These are phyloP conservation scores for Gasterosteus aculeatus DNA, from an alignment of 2,113 vertebrate species.

Conservation along the genomic window DNA sequence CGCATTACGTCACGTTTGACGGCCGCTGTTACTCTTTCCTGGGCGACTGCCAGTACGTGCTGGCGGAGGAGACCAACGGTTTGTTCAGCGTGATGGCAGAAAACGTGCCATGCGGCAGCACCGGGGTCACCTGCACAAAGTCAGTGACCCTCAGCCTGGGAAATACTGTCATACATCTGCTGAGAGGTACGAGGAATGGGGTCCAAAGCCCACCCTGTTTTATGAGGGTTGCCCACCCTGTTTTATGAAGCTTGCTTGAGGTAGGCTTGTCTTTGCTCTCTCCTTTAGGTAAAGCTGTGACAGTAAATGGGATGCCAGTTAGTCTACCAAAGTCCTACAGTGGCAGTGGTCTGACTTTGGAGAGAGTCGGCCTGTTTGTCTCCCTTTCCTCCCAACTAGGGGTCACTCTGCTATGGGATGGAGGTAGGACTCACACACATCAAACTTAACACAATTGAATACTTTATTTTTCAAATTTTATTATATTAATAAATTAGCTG, in stretches of 20 bases:
- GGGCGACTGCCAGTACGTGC: slow-evolving; percentile 91
- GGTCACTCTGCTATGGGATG: slow-evolving; percentile 89
- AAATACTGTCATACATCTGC: slow-evolving; percentile 85
- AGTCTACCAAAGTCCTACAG: slow-evolving; percentile 85
- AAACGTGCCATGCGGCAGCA: slow-evolving; percentile 90
- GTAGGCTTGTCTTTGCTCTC: slow-evolving; percentile 6
- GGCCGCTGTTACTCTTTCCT: slow-evolving; percentile 88
- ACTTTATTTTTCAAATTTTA: background rate
- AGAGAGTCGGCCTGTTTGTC: slow-evolving; percentile 84
- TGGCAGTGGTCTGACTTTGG: slow-evolving; percentile 85
- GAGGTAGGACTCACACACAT: slow-evolving; percentile 79
- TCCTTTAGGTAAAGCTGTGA: slow-evolving; percentile 85
- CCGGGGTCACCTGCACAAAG: slow-evolving; percentile 90
- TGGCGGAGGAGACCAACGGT: slow-evolving; percentile 81
- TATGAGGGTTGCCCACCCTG: no score
- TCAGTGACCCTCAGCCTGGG: slow-evolving; percentile 86
- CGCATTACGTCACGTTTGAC: slow-evolving; percentile 92
- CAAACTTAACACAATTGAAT: background rate
- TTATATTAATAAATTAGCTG: background rate
- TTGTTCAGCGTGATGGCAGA: slow-evolving; percentile 85
- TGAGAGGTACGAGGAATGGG: slow-evolving; percentile 81
- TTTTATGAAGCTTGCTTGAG: background rate
- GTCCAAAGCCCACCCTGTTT: no score
- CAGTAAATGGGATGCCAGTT: slow-evolving; percentile 86
- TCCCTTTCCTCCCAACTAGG: slow-evolving; percentile 84